A percentile compares a stretch with the other conserved stretches of the same genome.
Evolutionary conservation across 2,888 invertebrate genomes (phyloP).

Genomic region (Epinotia nisella): DNA sequence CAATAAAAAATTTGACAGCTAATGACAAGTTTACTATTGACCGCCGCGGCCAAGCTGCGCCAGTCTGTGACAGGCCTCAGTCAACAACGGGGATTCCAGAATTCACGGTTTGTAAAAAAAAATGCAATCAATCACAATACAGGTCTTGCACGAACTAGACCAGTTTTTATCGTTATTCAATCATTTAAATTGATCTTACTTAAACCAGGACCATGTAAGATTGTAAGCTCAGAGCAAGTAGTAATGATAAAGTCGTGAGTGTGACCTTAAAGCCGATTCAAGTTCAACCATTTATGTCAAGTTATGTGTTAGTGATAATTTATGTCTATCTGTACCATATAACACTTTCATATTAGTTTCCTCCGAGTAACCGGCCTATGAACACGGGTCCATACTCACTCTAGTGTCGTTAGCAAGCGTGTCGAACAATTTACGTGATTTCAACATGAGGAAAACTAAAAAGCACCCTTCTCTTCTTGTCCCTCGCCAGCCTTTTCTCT

Average conservation of each 20-base stretch:
- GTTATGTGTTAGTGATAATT: not conserved
- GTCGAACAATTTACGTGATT: no score
- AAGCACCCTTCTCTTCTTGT: slow-evolving; percentile 65
- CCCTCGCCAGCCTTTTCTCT: slow-evolving; percentile 71
- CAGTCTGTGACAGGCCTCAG: no score
- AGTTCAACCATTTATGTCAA: not conserved
- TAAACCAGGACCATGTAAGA: not conserved
- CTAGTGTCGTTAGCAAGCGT: no score
- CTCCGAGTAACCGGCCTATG: not conserved
- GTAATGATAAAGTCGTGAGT: slow-evolving; percentile 4
- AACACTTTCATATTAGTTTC: not conserved
- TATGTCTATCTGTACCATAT: not conserved
- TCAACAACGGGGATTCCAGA: no score
- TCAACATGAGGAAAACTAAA: no score
- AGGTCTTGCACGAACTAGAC: no score
- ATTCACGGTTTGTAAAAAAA: no score
- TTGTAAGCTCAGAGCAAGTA: not conserved
- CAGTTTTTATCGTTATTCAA: not conserved
- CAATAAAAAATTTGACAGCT: no score
- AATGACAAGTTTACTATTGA: no score
- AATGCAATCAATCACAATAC: no score
- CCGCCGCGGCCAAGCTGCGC: no score
- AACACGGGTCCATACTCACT: no score
- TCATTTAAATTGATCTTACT: not conserved
- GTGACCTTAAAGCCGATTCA: slow-evolving; percentile 1